These are phyloP conservation scores for Chrysaora quinquecirrha DNA, from an alignment of 30 jellyfish, hydroid and myxozoan genomes.

Conservation along the genomic window DNA sequence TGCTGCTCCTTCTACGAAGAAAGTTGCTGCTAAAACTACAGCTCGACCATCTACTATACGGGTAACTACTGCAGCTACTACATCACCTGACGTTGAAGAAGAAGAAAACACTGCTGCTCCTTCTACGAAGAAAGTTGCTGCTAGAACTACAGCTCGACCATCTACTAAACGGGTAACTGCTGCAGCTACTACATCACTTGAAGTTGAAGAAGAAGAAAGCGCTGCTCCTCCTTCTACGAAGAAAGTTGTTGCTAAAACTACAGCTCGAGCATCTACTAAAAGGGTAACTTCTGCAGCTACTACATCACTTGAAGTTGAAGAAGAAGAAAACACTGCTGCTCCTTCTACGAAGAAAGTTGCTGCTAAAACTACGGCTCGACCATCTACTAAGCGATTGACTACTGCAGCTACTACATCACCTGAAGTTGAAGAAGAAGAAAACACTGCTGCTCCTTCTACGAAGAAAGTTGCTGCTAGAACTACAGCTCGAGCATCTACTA, in stretches of 20 bases:
- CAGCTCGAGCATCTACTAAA: neutral
- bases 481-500: neutral
- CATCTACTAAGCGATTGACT: neutral
- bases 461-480: neutral
- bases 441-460: neutral
- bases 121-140: neutral
- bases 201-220: neutral
- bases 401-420: neutral
- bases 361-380: neutral
- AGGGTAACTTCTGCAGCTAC: neutral
- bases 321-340: neutral
- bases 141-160: neutral
- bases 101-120: neutral
- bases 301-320: neutral
- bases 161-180: neutral
- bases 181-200: neutral
- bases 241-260: neutral
- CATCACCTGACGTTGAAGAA: neutral
- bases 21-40: neutral
- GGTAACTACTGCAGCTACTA: neutral
- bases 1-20: neutral
- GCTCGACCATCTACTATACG: neutral
- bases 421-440: neutral
- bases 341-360: neutral
- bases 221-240: neutral